Base-by-base conservation (phyloP, 2,797 vertebrate genomes). In the Buceros bicornis region DNA sequence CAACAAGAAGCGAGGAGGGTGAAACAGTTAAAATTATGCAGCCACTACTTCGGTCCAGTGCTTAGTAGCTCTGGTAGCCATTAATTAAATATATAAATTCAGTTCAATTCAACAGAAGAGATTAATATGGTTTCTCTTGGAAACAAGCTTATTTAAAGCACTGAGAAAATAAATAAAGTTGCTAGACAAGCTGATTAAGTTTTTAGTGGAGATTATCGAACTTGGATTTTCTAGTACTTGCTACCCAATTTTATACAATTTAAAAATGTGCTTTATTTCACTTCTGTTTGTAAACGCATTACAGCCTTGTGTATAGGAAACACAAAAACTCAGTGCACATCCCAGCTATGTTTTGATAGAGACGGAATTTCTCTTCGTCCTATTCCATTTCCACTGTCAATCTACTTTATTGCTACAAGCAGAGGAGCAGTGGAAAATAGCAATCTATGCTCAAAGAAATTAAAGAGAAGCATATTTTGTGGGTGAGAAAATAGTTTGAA, bases 121-220 rank as follows among this genome's bases (percentile, higher is more conserved):
- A 97, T 97, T 97, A 96, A 65, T n/a, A 77, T 19, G 22, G 50
- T 80, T 90, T 70, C 82, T 89, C 70, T 62, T 93, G 58, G 96
- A 97, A 95, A 95, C 9, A 1, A 94, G 40, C 60, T 85, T 42
- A 47, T 70, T 96, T 88, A 92, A 93, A 84, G 89, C 56, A 87
- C 77, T 80, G 69, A 79, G 45, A 89, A 94, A 94, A 96, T 88
- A 94, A 94, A 96, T 88, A 81, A 17, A n/a, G 53, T 54, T 85
- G 47, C 90, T 88, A 89, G 74, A 96, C 86, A 93, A 62, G 53
- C 93, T 5, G 74, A 97, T 97, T 96, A 94, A 42, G 50, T 28
- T 89, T 95, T 57, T 64, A 89, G 67, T 67, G 47, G 53, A 91
- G 85, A 95, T 96, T 94, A 96, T 62, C 47, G 84, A 53, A 50